phyloP scores from a whole-genome alignment of 1,140 invertebrate species.

The Atta colombica region DNA sequence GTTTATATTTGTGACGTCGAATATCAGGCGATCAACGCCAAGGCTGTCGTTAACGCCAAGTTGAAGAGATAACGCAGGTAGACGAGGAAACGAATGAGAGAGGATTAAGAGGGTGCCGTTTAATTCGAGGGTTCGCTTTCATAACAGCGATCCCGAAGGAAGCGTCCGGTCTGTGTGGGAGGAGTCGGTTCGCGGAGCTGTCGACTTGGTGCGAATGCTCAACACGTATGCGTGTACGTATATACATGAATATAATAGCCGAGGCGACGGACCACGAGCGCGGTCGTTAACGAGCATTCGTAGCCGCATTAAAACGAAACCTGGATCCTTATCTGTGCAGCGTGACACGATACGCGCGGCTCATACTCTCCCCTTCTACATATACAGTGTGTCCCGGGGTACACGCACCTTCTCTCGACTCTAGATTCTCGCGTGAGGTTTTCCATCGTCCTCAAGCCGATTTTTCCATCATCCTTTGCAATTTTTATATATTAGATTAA shows the following conservation, averaged over 20 bases:
- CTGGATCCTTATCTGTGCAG: slow-evolving; percentile 80
- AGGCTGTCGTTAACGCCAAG: slow-evolving; percentile 42
- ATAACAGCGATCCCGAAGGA: slow-evolving; percentile 60
- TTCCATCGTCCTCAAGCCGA: background rate
- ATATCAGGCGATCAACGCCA: slow-evolving; percentile 41
- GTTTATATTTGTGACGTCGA: slow-evolving; percentile 15
- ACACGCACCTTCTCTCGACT: slow-evolving; percentile 6
- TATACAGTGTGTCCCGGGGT: slow-evolving; percentile 33
- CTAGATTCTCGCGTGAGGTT: slow-evolving; percentile 25
- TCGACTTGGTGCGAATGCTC: slow-evolving; percentile 57
- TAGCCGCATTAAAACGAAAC: slow-evolving; percentile 72
- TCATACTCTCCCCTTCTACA: slow-evolving; percentile 63
- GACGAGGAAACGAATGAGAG: slow-evolving; percentile 63
- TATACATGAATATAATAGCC: slow-evolving; percentile 59
- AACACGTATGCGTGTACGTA: slow-evolving; percentile 20
- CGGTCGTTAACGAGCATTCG: slow-evolving; percentile 71
- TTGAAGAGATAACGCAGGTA: slow-evolving; percentile 61
- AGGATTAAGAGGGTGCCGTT: slow-evolving; percentile 64
- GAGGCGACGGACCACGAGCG: slow-evolving; percentile 64
- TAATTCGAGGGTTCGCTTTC: slow-evolving; percentile 63
- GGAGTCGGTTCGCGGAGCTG: slow-evolving; percentile 56
- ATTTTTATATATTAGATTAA: slow-evolving; percentile 30
- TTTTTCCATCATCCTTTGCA: background rate
- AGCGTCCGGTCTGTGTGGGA: slow-evolving; percentile 57
- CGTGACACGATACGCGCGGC: slow-evolving; percentile 76